phyloP scores from a whole-genome alignment of 2,113 vertebrate species.

The Butorides virescens region DNA sequence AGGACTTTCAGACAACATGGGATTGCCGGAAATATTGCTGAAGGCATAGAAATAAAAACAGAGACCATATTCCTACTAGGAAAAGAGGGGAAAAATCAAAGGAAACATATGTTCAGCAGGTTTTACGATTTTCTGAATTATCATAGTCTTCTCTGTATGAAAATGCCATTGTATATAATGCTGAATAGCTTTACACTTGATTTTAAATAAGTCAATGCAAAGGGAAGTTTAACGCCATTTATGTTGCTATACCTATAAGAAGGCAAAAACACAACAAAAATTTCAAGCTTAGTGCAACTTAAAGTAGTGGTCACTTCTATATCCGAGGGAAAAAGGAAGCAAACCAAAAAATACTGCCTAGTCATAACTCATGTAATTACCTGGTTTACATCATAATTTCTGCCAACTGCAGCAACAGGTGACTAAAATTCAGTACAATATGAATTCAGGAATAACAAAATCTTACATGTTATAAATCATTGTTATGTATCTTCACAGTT shows the following conservation, averaged over 20 bases:
- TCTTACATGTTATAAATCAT: neutral
- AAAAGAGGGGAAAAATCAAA: constrained; percentile 5
- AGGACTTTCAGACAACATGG: neutral
- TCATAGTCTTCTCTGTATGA: neutral
- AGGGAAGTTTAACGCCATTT: fast-evolving
- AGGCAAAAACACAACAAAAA: neutral
- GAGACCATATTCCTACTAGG: neutral
- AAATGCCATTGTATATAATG: neutral
- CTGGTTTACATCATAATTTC: neutral
- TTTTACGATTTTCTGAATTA: neutral
- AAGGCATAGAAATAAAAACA: constrained; percentile 18
- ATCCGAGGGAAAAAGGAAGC: neutral
- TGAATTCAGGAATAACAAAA: neutral
- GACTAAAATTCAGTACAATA: neutral
- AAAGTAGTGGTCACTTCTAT: fast-evolving
- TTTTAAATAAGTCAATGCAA: neutral
- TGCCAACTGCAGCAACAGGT: neutral
- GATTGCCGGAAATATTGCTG: constrained; percentile 17
- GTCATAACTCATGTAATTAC: neutral
- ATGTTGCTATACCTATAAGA: neutral
- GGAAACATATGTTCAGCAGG: constrained; percentile 12
- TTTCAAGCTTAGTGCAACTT: neutral
- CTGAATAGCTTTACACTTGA: neutral
- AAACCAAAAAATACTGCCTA: neutral
- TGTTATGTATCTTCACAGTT: neutral